These are phyloP conservation scores for Rhopalosiphum padi DNA, from an alignment of 1,140 invertebrate genomes.

Conservation along the genomic window DNA sequence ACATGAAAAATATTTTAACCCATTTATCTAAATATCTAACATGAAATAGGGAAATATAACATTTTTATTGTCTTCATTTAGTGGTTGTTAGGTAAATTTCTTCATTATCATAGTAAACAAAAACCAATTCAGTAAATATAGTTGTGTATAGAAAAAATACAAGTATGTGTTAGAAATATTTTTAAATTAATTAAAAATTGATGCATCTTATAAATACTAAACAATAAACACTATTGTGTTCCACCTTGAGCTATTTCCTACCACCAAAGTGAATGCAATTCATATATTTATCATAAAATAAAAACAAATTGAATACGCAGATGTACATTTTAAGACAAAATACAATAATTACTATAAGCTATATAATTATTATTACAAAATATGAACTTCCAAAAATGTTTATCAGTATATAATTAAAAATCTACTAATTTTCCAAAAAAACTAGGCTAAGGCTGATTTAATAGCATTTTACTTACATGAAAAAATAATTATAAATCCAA, in stretches of 20 bases:
- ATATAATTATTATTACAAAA: not conserved
- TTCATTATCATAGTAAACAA: not conserved
- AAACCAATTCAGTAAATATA: not conserved
- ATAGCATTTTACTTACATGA: not conserved
- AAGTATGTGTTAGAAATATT: not conserved
- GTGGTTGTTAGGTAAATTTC: no score
- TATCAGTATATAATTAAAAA: not conserved
- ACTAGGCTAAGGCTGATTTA: not conserved
- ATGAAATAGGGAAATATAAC: not conserved
- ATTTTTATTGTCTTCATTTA: not conserved
- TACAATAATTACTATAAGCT: not conserved
- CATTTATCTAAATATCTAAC: not conserved
- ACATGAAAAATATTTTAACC: not conserved
- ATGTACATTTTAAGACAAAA: not conserved
- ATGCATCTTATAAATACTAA: slow-evolving; percentile 8
- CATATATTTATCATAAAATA: not conserved
- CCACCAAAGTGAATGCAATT: not conserved
- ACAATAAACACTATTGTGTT: slow-evolving; percentile 16
- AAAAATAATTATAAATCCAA: not conserved
- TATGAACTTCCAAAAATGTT: not conserved
- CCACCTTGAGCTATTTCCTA: not conserved
- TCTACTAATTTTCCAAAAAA: not conserved
- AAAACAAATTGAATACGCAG: not conserved
- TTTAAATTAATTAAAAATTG: not conserved
- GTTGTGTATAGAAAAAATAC: not conserved